Evolutionary conservation across 1,140 invertebrate genomes (phyloP).

Genomic region (Caenorhabditis brenneri): DNA sequence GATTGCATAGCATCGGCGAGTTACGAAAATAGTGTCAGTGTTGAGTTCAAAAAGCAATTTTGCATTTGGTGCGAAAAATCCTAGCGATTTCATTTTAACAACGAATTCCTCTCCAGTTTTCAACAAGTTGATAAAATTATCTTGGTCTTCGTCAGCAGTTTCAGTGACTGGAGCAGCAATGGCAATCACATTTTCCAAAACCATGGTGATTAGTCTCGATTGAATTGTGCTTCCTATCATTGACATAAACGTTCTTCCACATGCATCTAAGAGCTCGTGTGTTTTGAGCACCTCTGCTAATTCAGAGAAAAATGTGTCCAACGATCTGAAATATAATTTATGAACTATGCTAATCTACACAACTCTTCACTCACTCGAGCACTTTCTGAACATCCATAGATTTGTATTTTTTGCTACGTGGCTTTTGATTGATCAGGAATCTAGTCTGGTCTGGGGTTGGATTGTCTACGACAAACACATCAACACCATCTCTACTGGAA

Average conservation of each 20-base stretch:
- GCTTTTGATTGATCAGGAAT: conserved; percentile 22
- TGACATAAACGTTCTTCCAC: neutral
- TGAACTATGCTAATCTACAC: neutral
- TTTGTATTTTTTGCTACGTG: conserved; percentile 2
- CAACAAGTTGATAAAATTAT: neutral
- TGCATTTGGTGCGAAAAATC: neutral
- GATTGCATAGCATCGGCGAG: neutral
- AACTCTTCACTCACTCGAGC: neutral
- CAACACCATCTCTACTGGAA: neutral
- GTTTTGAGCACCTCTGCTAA: neutral
- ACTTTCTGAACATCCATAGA: neutral
- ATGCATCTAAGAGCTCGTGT: neutral
- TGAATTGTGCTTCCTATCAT: neutral
- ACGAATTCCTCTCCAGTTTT: neutral
- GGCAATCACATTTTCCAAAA: neutral
- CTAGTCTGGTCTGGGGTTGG: conserved; percentile 5
- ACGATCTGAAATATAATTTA: neutral
- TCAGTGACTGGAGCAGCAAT: conserved; percentile 30
- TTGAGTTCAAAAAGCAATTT: neutral
- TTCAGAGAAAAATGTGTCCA: neutral
- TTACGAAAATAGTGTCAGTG: conserved; percentile 6
- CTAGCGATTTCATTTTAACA: neutral
- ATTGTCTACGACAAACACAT: neutral
- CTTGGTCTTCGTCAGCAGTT: conserved; percentile 18
- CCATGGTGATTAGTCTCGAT: neutral